phyloP scores from a whole-genome alignment of 2,797 vertebrate genomes.

The Parauchenoglanis ngamensis region DNA sequence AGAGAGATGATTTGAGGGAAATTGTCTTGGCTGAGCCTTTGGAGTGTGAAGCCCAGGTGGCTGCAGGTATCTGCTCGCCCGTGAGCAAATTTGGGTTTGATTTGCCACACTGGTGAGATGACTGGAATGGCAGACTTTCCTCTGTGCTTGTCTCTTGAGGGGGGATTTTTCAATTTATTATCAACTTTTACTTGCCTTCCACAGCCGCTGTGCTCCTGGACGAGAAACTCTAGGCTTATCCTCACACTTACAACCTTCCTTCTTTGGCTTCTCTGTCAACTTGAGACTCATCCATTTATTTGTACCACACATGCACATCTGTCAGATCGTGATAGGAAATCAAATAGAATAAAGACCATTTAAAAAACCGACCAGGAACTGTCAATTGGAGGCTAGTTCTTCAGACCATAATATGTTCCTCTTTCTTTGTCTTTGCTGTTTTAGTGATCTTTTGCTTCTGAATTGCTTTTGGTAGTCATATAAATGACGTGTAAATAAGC shows the following conservation, averaged over 20 bases:
- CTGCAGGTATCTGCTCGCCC: constrained; percentile 73
- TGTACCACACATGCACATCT: constrained; percentile 4
- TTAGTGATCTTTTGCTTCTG: neutral
- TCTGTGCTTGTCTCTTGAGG: constrained; percentile 66
- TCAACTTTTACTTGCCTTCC: constrained; percentile 68
- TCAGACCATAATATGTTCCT: neutral
- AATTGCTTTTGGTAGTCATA: neutral
- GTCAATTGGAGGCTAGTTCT: neutral
- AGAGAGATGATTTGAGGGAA: constrained; percentile 81
- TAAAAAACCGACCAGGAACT: constrained; percentile 3
- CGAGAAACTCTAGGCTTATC: constrained; percentile 62
- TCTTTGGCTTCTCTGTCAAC: constrained; percentile 17
- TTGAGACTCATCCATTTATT: constrained; percentile 33
- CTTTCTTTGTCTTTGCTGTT: neutral
- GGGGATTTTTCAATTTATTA: constrained; percentile 72
- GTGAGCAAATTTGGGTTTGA: constrained; percentile 71
- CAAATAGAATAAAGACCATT: constrained; percentile 9
- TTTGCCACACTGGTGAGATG: constrained; percentile 75
- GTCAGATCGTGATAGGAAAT: constrained; percentile 15
- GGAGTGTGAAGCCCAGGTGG: constrained; percentile 78
- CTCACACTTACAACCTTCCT: constrained; percentile 13
- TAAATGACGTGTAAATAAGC: neutral
- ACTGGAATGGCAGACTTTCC: constrained; percentile 66
- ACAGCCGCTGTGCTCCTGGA: constrained; percentile 63
- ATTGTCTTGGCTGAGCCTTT: constrained; percentile 78